Percentiles rank a stretch among this genome's conserved stretches.
Evolutionary conservation across 2,797 vertebrate genomes (phyloP).

Genomic region (Epinephelus coioides): DNA sequence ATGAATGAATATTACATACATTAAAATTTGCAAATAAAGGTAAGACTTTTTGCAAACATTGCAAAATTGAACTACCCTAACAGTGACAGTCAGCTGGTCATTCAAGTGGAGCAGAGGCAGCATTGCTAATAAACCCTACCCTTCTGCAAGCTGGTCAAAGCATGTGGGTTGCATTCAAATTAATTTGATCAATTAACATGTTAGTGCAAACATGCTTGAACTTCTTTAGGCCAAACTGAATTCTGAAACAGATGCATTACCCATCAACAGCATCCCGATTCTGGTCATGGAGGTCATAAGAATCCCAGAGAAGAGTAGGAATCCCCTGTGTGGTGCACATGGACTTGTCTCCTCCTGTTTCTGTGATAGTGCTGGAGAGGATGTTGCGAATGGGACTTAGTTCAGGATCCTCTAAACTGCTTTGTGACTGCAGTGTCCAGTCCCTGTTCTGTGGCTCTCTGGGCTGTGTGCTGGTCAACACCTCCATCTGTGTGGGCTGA

Average conservation of each 20-base stretch:
- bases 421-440: conserved; percentile 26
- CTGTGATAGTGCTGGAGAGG: conserved; percentile 83
- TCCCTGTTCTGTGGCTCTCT: conserved; percentile 22
- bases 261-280: conserved; percentile 61
- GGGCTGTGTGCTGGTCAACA: not conserved
- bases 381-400: conserved; percentile 70
- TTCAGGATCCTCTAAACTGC: conserved; percentile 57
- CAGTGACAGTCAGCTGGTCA: too few relatives aligned
- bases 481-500: conserved; percentile 42
- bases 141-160: too few relatives aligned
- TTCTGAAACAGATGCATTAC: conserved; percentile 54
- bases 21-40: too few relatives aligned
- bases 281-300: conserved; percentile 82
- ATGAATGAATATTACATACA: too few relatives aligned
- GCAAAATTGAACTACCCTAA: too few relatives aligned
- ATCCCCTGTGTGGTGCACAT: conserved; percentile 58
- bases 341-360: conserved; percentile 50
- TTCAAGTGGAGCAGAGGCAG: too few relatives aligned
- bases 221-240: not conserved
- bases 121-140: too few relatives aligned
- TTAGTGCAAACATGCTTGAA: not conserved
- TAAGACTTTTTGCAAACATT: too few relatives aligned
- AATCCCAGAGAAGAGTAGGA: conserved; percentile 80
- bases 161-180: not conserved
- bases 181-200: not conserved